Conservation (phyloP, 1,140 invertebrate genomes). For the Listronotus bonariensis region DNA sequence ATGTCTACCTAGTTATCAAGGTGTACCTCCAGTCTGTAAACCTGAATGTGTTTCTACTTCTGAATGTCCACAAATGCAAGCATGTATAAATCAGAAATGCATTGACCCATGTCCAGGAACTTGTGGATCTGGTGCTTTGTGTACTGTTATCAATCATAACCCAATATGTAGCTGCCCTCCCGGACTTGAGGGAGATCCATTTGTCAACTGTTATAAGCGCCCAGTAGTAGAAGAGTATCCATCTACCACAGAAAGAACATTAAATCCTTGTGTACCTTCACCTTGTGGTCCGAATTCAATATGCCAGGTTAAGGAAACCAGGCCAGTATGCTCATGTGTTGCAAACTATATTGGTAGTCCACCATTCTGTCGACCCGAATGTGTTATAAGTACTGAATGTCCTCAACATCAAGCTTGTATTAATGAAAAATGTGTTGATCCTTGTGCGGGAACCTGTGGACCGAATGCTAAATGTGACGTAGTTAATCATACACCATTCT, state of each 20-base stretch:
- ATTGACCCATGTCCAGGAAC: constrained; percentile 76
- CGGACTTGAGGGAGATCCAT: constrained; percentile 80
- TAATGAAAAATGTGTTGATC: constrained; percentile 78
- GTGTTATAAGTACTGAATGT: constrained; percentile 76
- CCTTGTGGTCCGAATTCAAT: constrained; percentile 86
- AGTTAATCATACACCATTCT: constrained; percentile 80
- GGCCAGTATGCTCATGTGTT: constrained; percentile 78
- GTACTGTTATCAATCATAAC: constrained; percentile 79
- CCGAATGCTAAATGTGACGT: constrained; percentile 79
- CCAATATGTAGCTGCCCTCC: constrained; percentile 78
- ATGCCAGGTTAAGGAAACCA: constrained; percentile 77
- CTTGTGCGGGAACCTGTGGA: constrained; percentile 76
- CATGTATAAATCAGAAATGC: constrained; percentile 79
- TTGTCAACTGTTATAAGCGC: constrained; percentile 68
- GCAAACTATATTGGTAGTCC: constrained; percentile 75
- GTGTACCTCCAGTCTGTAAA: constrained; percentile 77
- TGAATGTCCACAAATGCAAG: constrained; percentile 75
- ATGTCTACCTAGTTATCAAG: constrained; percentile 77
- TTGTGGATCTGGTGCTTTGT: constrained; percentile 75
- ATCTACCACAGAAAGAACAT: constrained; percentile 52
- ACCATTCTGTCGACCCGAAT: constrained; percentile 75
- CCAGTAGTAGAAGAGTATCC: constrained; percentile 55
- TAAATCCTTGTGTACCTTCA: constrained; percentile 76
- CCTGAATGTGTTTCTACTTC: constrained; percentile 81
- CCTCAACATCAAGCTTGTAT: constrained; percentile 75